phyloP scores from a whole-genome alignment of 2,113 vertebrate genomes.

The Mugil cephalus region DNA sequence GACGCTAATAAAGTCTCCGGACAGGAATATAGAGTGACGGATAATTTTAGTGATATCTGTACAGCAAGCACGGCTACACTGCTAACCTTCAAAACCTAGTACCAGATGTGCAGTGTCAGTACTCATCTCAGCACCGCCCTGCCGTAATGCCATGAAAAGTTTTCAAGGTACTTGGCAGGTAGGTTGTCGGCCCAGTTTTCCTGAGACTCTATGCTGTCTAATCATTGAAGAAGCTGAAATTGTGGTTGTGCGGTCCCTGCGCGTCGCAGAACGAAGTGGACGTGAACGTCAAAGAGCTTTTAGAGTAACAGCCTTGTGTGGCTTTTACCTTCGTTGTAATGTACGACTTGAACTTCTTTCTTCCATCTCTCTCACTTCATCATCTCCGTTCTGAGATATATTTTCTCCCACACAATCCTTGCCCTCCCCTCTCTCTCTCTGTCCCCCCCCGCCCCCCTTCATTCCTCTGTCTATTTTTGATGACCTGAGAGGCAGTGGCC shows the following conservation, averaged over 20 bases:
- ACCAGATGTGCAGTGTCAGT: too few species aligned
- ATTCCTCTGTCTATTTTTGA: constrained; percentile 73
- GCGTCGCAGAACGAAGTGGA: not conserved
- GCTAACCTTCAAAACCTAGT: too few species aligned
- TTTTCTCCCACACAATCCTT: constrained; percentile 4
- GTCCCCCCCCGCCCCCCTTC: not conserved
- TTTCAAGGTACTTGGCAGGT: too few species aligned
- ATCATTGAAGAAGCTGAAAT: not conserved
- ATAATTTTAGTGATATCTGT: too few species aligned
- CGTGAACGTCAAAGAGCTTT: not conserved
- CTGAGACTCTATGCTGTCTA: not conserved
- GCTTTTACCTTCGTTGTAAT: constrained; percentile 15
- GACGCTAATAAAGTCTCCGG: too few species aligned
- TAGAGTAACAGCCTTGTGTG: not conserved
- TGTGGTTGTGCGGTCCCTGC: too few species aligned
- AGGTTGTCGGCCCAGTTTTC: not conserved
- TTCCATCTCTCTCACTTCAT: constrained; percentile 9
- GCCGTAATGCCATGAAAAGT: too few species aligned
- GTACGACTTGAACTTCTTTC: constrained; percentile 28
- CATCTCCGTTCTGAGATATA: constrained; percentile 13
- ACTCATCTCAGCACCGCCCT: too few species aligned
- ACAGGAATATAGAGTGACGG: too few species aligned
- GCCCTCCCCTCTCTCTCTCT: not conserved
- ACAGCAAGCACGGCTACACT: too few species aligned
- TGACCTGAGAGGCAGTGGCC: constrained; percentile 73